These are phyloP conservation scores for Columba livia DNA, from an alignment of 2,113 vertebrate genomes.

Conservation along the genomic window DNA sequence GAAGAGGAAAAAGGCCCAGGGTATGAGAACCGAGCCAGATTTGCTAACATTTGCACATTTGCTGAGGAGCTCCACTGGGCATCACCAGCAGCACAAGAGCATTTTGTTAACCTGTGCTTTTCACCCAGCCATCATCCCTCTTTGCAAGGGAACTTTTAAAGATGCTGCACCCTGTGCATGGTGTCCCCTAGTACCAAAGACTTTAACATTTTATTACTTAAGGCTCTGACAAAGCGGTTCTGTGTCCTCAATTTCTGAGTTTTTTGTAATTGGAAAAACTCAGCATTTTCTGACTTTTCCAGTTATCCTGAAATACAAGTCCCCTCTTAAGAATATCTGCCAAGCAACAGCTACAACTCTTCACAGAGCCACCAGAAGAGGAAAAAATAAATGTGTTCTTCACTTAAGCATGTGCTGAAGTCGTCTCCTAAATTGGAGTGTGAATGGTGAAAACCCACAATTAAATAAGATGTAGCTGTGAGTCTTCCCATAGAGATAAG, in stretches of 20 bases:
- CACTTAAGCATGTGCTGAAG: background rate
- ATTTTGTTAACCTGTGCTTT: background rate
- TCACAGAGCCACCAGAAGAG: background rate
- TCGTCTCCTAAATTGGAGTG: background rate
- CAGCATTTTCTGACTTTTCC: background rate
- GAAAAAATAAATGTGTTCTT: background rate
- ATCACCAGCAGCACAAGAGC: background rate
- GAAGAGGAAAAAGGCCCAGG: background rate
- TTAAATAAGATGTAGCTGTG: background rate
- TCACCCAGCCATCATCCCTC: background rate
- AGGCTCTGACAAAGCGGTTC: background rate
- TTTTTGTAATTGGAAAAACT: background rate
- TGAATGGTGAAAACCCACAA: background rate
- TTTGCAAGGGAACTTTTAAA: background rate
- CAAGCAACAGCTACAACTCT: background rate
- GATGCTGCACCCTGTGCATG: accelerated
- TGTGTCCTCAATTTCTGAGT: background rate
- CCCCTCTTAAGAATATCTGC: background rate
- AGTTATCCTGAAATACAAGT: background rate
- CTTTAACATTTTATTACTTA: background rate
- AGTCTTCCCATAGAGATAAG: background rate
- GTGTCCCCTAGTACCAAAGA: background rate
- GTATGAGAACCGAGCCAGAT: background rate
- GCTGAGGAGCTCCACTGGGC: background rate
- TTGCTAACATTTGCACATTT: background rate